phyloP scores from a whole-genome alignment of 1,140 invertebrate species.

The Brachionus paranguensis region DNA sequence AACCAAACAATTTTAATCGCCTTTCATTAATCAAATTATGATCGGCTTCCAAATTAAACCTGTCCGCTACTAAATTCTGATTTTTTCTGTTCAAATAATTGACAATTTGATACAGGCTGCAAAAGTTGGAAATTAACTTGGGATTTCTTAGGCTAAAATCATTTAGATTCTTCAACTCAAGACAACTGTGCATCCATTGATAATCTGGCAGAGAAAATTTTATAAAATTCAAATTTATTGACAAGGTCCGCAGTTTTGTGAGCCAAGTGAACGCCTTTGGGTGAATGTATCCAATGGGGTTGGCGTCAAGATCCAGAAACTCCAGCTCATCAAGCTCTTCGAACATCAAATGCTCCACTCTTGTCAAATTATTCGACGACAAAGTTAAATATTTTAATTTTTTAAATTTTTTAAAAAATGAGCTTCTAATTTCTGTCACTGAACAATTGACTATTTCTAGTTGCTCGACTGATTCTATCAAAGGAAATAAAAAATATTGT shows the following conservation, averaged over 20 bases:
- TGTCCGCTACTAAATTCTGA: background rate
- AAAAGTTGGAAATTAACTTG: background rate
- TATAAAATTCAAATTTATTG: background rate
- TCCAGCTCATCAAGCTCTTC: background rate
- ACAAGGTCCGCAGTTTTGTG: background rate
- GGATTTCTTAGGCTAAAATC: background rate
- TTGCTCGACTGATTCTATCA: background rate
- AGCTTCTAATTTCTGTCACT: background rate
- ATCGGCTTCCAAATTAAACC: background rate
- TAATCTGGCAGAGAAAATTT: background rate
- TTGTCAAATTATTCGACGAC: background rate
- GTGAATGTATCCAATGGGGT: background rate
- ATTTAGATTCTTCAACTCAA: background rate
- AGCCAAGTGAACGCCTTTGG: background rate
- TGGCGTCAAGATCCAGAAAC: background rate
- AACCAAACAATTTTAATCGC: background rate
- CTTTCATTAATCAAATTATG: background rate
- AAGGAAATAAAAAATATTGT: background rate
- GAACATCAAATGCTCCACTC: background rate
- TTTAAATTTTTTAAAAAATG: background rate
- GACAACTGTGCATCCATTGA: background rate
- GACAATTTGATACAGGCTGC: background rate
- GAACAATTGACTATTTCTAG: slow-evolving; percentile 2
- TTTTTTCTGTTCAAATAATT: background rate
- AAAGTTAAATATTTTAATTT: background rate